Evolutionary conservation across 2,888 invertebrate genomes (phyloP), one percentile per base, ranked within the genome.

Genomic region (Orthonychiurus folsomi): DNA sequence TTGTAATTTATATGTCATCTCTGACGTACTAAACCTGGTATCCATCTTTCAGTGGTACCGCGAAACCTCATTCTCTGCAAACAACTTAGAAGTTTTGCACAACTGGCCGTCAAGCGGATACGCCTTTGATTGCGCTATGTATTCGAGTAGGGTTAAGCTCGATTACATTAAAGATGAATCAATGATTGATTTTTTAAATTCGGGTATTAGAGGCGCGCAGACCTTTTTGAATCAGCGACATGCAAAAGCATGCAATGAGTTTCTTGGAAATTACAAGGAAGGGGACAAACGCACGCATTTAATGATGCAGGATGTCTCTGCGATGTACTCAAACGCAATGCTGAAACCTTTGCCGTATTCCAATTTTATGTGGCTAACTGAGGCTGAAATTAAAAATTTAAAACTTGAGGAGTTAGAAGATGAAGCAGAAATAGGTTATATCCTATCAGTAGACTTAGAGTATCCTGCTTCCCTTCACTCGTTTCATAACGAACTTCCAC

Each of bases 21-120:
- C 65, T 18, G 73, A 73, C 65, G 64, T 66, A 0, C 50, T 68
- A 3, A 61, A 71, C 2, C 64, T 75, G 5, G 72, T 71, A 5
- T 67, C 70, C 54, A 66, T 73, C 0, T 74, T 75, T 63, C 69
- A 74, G 62, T 65, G 63, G 18, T 75, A 74, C 66, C 48, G 74
- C 50, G 56, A 59, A 5, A 56, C 69, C 9, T 67, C 69, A 21
- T 23, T 70, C 12, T 24, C 58, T 5, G 50, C 66, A 25, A 73
- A 74, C 54, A 50, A 68, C 15, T 61, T 74, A 1, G 73, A 75
- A 61, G 71, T 72, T 1, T 57, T 55, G 1, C 59, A 67, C 52
- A 71, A 72, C 47, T 69, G 66, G 24, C 66, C 67, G 1, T 55
- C 67, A 1, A 73, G 74, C 3, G 70, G 71, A 0, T 62, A 73